Percentiles rank a stretch among this genome's conserved stretches.
phyloP scores from a whole-genome alignment of 2,797 vertebrate species.

The Gambusia yucatana region DNA sequence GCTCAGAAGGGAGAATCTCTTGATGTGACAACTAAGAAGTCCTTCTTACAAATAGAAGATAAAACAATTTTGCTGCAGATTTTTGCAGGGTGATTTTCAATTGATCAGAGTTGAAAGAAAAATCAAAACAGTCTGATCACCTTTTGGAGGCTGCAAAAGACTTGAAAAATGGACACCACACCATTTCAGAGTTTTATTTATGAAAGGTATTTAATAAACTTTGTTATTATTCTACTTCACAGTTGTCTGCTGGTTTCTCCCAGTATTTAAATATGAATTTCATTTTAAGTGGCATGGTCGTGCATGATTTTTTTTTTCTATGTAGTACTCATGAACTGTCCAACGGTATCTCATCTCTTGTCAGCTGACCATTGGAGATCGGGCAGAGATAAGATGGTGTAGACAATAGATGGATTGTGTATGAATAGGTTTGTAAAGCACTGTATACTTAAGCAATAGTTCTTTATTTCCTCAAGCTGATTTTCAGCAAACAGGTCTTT shows the following conservation, averaged over 20 bases:
- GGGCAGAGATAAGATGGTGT: not conserved
- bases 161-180: not conserved
- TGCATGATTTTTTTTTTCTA: not conserved
- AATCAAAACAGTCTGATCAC: not conserved
- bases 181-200: not conserved
- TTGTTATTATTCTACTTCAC: not conserved
- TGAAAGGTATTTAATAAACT: not conserved
- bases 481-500: not conserved
- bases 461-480: not conserved
- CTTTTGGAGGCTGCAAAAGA: not conserved
- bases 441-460: not conserved
- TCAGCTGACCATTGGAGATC: not conserved
- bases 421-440: not conserved
- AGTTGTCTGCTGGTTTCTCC: not conserved
- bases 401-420: not conserved
- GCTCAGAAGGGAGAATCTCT: not conserved
- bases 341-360: not conserved
- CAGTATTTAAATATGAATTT: not conserved
- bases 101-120: not conserved
- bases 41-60: not conserved
- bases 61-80: not conserved
- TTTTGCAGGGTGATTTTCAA: not conserved
- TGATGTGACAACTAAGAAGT: not conserved
- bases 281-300: too few species aligned
- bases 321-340: not conserved